Conservation (phyloP, 2,113 vertebrate species). For the Colistium nudipinnis region DNA sequence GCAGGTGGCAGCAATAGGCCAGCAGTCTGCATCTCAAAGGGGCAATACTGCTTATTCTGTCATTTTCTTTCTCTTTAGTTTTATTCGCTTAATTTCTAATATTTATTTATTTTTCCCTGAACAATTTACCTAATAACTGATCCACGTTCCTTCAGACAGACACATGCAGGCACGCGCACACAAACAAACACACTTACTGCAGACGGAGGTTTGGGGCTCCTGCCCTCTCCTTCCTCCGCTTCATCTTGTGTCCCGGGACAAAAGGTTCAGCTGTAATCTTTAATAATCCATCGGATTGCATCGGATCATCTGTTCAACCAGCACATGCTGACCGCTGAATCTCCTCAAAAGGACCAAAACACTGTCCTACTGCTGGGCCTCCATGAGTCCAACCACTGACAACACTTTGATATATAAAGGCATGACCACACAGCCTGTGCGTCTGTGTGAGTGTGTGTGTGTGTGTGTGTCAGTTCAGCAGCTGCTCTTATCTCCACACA, state of each 20-base stretch:
- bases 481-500: constrained; percentile 46
- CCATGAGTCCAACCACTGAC: constrained; percentile 7
- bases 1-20: neutral
- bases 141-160: too few species aligned
- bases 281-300: constrained; percentile 58
- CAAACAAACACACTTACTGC: constrained; percentile 86
- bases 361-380: neutral
- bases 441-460: constrained; percentile 5
- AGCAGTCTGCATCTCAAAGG: neutral
- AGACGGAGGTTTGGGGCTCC: constrained; percentile 90
- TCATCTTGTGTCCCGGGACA: constrained; percentile 83
- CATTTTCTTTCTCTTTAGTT: neutral
- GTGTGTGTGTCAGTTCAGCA: constrained; percentile 30
- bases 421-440: constrained; percentile 3
- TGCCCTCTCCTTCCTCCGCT: constrained; percentile 89
- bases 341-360: neutral
- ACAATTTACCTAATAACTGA: too few species aligned
- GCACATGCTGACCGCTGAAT: neutral
- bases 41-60: neutral
- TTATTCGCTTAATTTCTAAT: too few species aligned
- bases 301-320: constrained; percentile 36
- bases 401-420: constrained; percentile 1
- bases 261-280: constrained; percentile 58
- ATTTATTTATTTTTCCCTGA: too few species aligned
- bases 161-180: constrained; percentile 1